Conservation (phyloP, 2,797 vertebrate genomes). For the Borostomias antarcticus region DNA sequence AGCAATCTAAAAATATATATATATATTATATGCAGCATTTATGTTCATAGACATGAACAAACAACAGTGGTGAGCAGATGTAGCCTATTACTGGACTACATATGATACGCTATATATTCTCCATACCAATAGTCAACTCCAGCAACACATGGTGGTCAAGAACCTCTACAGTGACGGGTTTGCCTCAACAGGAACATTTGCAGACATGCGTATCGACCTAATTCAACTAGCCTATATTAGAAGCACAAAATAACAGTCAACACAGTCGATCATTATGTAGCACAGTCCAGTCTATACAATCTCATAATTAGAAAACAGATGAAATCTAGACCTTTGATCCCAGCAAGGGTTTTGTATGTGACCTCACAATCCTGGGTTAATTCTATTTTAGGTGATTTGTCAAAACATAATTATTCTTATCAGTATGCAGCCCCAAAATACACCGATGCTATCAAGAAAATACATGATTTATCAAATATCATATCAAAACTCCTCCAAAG, state of each 20-base stretch:
- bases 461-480: not conserved
- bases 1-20: too few relatives aligned
- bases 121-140: not conserved
- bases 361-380: conserved; percentile 11
- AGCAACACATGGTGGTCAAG: not conserved
- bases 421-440: not conserved
- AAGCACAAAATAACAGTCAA: not conserved
- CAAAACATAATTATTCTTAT: not conserved
- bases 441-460: not conserved
- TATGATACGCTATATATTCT: not conserved
- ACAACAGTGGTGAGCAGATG: not conserved
- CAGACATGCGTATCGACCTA: too few relatives aligned
- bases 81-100: too few relatives aligned
- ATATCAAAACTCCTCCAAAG: not conserved
- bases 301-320: not conserved
- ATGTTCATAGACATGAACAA: not conserved
- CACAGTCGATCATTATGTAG: not conserved
- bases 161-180: not conserved
- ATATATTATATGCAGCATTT: not conserved
- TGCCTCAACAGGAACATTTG: not conserved
- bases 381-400: not conserved
- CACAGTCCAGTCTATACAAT: not conserved
- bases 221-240: too few relatives aligned
- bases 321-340: too few relatives aligned
- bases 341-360: too few relatives aligned